Conservation (phyloP, 2,888 invertebrate species). For the Ashinkailepas kermadecensis region DNA sequence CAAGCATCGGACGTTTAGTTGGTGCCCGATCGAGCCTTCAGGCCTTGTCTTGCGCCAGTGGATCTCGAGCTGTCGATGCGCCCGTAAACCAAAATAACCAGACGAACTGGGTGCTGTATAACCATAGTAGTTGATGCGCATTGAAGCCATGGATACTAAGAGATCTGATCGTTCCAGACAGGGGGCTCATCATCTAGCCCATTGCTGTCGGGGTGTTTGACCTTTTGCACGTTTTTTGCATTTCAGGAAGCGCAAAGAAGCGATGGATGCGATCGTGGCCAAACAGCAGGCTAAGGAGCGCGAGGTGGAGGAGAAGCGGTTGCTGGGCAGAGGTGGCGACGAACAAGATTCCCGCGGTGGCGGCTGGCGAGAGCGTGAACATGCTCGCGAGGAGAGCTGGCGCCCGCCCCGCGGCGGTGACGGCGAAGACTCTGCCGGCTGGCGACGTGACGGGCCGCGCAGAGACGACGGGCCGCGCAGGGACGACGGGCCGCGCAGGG, state of each 20-base stretch:
- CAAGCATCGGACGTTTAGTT: too few relatives aligned
- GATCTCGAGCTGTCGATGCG: too few relatives aligned
- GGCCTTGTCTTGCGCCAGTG: too few relatives aligned
- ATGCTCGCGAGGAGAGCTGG: constrained; percentile 7
- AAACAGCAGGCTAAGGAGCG: constrained; percentile 27
- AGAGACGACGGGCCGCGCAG: constrained; percentile 23
- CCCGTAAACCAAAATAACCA: too few relatives aligned
- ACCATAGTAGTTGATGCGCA: too few relatives aligned
- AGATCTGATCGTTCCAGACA: too few relatives aligned
- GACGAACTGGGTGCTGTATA: too few relatives aligned
- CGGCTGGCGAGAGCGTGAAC: constrained; percentile 11
- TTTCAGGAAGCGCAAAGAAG: constrained; percentile 32
- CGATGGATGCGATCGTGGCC: constrained; percentile 3
- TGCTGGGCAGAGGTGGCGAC: background rate
- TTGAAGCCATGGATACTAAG: too few relatives aligned
- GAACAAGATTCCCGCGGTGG: constrained; percentile 3
- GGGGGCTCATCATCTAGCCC: too few relatives aligned
- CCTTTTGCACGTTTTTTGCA: too few relatives aligned
- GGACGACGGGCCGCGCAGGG: constrained; percentile 27
- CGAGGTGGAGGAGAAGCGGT: constrained; percentile 29
- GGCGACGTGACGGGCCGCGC: constrained; percentile 25
- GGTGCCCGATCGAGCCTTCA: too few relatives aligned
- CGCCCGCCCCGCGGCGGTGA: constrained; percentile 10
- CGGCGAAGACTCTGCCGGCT: constrained; percentile 23
- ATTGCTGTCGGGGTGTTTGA: too few relatives aligned